Percentiles rank a stretch among this genome's conserved stretches.
Conservation (phyloP, 53 echinoderm and acorn worm species). For the Hippasteria phrygiana region DNA sequence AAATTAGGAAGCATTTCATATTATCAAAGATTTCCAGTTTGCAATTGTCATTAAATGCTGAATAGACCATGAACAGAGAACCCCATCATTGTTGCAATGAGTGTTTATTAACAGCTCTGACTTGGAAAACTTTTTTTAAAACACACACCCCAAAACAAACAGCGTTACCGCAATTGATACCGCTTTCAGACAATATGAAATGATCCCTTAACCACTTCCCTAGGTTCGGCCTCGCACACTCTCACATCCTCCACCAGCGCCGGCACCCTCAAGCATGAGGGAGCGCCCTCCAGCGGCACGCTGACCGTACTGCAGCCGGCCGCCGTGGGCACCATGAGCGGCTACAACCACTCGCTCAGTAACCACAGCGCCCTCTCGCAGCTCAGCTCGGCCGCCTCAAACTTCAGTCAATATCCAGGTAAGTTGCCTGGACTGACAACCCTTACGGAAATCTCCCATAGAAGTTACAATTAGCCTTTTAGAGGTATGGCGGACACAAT, state of each 20-base stretch:
- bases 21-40: no score
- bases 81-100: no score
- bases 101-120: no score
- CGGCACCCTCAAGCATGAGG: conserved; percentile 39
- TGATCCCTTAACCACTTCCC: neutral
- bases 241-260: conserved; percentile 44
- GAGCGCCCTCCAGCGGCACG: conserved; percentile 50
- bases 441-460: no score
- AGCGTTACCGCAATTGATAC: neutral
- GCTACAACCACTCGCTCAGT: conserved; percentile 60
- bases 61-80: no score
- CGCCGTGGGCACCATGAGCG: conserved; percentile 52
- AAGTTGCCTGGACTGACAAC: no score
- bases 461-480: no score
- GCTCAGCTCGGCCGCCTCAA: conserved; percentile 52
- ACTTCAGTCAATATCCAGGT: conserved; percentile 74
- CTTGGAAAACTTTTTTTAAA: neutral
- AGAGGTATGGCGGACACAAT: no score
- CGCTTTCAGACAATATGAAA: neutral
- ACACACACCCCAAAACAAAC: neutral
- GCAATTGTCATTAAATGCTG: no score
- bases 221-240: conserved; percentile 46
- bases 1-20: no score
- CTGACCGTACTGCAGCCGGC: conserved; percentile 74
- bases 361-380: conserved; percentile 64